Evolutionary conservation across 2,797 vertebrate genomes (phyloP), one percentile per base, ranked within the genome.

Genomic region (Hybognathus amarus): DNA sequence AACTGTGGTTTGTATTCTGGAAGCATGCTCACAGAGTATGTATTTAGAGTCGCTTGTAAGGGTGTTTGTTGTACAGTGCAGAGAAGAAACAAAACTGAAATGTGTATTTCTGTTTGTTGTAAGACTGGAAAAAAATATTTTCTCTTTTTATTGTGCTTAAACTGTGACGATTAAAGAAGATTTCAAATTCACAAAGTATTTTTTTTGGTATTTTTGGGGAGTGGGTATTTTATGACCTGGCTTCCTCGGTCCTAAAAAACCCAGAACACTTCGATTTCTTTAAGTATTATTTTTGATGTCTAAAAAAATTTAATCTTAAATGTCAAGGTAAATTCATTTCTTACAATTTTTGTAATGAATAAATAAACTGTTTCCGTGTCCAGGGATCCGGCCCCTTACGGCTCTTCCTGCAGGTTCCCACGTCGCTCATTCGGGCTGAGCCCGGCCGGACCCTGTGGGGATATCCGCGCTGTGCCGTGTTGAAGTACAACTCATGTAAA

Each of bases 151-250:
- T 93, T 91, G 91, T 94, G 91, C 92, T 91, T 93, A 90, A 94
- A 94, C 92, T 95, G 94, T 95, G 94, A 95, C 91, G 88, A 95
- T 94, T 95, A 95, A 93, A 95, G 73, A 90, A 87, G 70, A 76
- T 88, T 83, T 92, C 82, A 89, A 86, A 83, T 86, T 42, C 83
- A 56, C 10, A 66, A 45, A 50, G 3, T 15, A 18, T 36, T 33
- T 66, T 18, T 38, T 22, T 1, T 50, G 80, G 27, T 54, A 3
- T 67, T 85, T 76, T 52, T 3, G 17, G 15, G 33, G 3, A 2
- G 24, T 9, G 9, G 17, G 17, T 38, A 6, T 56, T 24, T 52
- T 59, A 24, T 76, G 0, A 59, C 22, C 17, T 33, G 27, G 27
- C 52, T 73, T 5, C 18, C 71, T 36, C 1, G 1, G 20, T 54